A percentile compares a stretch with the other conserved stretches of the same genome.
These are phyloP conservation scores for Strigamia transsilvanica DNA, from an alignment of 2,888 invertebrate genomes.

Conservation along the genomic window DNA sequence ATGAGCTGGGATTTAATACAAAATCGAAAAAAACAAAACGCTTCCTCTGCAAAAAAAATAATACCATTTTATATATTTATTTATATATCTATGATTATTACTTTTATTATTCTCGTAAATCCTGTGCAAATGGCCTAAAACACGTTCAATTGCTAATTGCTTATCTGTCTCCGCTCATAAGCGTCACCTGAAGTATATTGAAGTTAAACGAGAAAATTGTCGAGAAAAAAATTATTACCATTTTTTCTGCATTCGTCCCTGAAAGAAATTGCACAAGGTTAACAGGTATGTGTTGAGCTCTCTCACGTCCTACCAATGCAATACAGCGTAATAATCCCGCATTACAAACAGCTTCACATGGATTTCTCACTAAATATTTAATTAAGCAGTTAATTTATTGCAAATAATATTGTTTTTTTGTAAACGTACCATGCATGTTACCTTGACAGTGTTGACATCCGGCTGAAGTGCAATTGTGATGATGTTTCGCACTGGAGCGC, in stretches of 20 bases:
- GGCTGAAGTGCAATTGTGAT: too few species aligned
- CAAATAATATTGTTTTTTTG: background rate
- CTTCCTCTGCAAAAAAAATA: slow-evolving; percentile 50
- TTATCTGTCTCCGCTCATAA: background rate
- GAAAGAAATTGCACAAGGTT: slow-evolving; percentile 23
- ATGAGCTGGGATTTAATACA: slow-evolving; percentile 64
- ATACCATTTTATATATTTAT: background rate
- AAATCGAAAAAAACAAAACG: slow-evolving; percentile 64
- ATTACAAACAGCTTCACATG: slow-evolving; percentile 10
- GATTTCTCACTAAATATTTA: slow-evolving; percentile 12
- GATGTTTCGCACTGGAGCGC: too few species aligned
- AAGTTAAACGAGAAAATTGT: background rate
- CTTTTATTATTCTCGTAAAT: slow-evolving; percentile 7
- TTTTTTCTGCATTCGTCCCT: background rate
- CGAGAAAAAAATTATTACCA: slow-evolving; percentile 9
- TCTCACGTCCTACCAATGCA: background rate
- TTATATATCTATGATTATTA: background rate
- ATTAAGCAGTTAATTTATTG: too few species aligned
- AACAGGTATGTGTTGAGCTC: slow-evolving; percentile 1
- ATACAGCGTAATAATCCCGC: background rate
- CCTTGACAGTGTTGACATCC: too few species aligned
- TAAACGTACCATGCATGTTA: background rate
- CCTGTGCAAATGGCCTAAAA: background rate
- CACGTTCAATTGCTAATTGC: slow-evolving; percentile 18
- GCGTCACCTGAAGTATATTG: background rate